Evolutionary conservation across 2,113 vertebrate genomes (phyloP).

Genomic region (Murina feae): DNA sequence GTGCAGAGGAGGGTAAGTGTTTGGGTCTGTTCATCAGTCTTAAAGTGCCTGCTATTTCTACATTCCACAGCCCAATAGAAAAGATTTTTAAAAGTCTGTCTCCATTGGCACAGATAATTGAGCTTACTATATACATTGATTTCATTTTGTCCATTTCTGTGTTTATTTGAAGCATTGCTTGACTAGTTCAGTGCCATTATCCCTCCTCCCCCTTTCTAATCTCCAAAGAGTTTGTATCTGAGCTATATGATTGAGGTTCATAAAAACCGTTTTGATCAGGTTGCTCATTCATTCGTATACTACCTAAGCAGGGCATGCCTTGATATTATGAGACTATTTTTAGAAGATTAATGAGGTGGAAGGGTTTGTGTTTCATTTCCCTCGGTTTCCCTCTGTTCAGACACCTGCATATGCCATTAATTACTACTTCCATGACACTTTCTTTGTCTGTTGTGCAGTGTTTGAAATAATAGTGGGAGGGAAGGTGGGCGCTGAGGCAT

Average conservation of each 20-base stretch:
- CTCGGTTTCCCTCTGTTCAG: conserved; percentile 51
- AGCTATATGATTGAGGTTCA: conserved; percentile 46
- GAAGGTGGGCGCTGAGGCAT: conserved; percentile 23
- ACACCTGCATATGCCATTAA: conserved; percentile 67
- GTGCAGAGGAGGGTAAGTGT: background rate
- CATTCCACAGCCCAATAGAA: background rate
- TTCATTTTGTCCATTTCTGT: conserved; percentile 24
- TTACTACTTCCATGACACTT: conserved; percentile 3
- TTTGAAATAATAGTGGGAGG: conserved; percentile 39
- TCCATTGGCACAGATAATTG: background rate
- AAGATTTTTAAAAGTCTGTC: background rate
- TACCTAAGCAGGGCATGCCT: background rate
- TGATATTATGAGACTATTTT: conserved; percentile 57
- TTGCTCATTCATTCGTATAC: conserved; percentile 48
- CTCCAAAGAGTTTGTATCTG: conserved; percentile 26
- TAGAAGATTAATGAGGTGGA: conserved; percentile 65
- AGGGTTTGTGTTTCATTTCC: conserved; percentile 47
- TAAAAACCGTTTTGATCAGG: conserved; percentile 8
- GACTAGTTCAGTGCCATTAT: background rate
- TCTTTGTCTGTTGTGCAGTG: conserved; percentile 13
- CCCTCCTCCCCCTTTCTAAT: background rate
- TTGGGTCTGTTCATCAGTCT: background rate
- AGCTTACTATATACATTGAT: background rate
- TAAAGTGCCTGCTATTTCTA: background rate
- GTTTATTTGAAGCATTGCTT: conserved; percentile 24